phyloP scores from a whole-genome alignment of 1,140 invertebrate species.

The Homalodisca vitripennis region DNA sequence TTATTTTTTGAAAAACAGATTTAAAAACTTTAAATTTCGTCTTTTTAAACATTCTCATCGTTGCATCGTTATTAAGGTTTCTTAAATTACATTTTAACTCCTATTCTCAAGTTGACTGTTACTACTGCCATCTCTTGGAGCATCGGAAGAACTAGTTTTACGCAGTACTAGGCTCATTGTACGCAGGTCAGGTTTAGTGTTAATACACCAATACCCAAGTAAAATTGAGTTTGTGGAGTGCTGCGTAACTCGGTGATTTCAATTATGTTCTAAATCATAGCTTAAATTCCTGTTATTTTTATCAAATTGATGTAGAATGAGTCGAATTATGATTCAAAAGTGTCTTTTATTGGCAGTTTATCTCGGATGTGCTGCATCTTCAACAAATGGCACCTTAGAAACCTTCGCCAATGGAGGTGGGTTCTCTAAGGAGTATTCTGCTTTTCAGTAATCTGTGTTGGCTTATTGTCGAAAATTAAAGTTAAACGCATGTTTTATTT shows the following conservation, averaged over 20 bases:
- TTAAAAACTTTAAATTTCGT: too few species aligned
- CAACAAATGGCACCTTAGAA: conserved; percentile 38
- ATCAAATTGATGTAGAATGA: conserved; percentile 22
- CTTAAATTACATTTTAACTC: too few species aligned
- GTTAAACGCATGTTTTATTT: too few species aligned
- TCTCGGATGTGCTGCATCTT: conserved; percentile 39
- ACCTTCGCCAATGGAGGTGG: conserved; percentile 40
- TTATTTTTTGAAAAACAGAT: too few species aligned
- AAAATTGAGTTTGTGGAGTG: conserved; percentile 5
- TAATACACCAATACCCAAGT: not conserved
- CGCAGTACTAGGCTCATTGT: conserved; percentile 26
- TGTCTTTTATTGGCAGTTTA: conserved; percentile 38
- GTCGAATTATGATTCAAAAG: conserved; percentile 34
- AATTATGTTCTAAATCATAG: conserved; percentile 8
- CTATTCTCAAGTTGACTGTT: too few species aligned
- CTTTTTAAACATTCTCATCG: too few species aligned
- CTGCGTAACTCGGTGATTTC: not conserved
- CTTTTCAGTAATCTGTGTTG: too few species aligned
- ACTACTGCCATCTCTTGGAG: conserved; percentile 15
- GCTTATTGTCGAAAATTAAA: too few species aligned
- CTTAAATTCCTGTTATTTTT: not conserved
- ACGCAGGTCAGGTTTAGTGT: conserved; percentile 28
- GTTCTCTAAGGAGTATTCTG: conserved; percentile 17
- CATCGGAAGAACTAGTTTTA: conserved; percentile 27
- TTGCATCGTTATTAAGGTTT: too few species aligned